A percentile compares a stretch with the other conserved stretches of the same genome.
These are phyloP conservation scores for Sarcophaga subvicina DNA, from an alignment of 2,888 invertebrate species.

Conservation along the genomic window DNA sequence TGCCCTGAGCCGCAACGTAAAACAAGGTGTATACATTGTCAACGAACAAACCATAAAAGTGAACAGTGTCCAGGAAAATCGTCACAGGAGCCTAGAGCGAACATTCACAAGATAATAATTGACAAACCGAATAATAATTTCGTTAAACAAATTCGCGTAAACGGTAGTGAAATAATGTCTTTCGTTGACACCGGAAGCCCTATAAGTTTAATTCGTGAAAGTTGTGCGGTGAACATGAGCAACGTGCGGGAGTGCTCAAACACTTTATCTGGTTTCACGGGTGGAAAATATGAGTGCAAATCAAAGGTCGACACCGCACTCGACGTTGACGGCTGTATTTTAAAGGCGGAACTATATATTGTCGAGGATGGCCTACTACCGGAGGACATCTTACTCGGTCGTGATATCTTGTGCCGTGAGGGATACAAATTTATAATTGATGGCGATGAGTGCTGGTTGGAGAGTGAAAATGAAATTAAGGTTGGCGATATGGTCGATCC, in stretches of 20 bases:
- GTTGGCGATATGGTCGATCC: constrained; percentile 1
- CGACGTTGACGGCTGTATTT: too few species aligned
- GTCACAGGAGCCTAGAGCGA: neutral
- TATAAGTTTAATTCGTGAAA: constrained; percentile 31
- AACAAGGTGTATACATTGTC: constrained; percentile 14
- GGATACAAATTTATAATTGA: constrained; percentile 57
- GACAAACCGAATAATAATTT: neutral
- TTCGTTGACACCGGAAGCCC: constrained; percentile 33
- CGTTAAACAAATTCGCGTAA: constrained; percentile 6
- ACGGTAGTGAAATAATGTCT: constrained; percentile 11
- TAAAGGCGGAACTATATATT: too few species aligned
- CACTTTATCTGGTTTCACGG: too few species aligned
- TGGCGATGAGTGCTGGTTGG: constrained; percentile 55
- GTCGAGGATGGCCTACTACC: too few species aligned
- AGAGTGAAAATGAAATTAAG: constrained; percentile 10
- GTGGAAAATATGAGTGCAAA: too few species aligned
- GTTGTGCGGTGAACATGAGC: neutral
- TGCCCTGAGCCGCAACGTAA: too few species aligned
- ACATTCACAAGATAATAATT: constrained; percentile 30
- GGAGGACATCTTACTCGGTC: constrained; percentile 16
- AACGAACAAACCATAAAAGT: constrained; percentile 35
- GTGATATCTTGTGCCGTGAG: constrained; percentile 49
- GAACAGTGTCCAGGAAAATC: constrained; percentile 23
- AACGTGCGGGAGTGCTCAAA: constrained; percentile 10
- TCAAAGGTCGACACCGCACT: too few species aligned